A percentile compares a stretch with the other conserved stretches of the same genome.
phyloP scores from a whole-genome alignment of 2,797 vertebrate species.

The Erpetoichthys calabaricus region DNA sequence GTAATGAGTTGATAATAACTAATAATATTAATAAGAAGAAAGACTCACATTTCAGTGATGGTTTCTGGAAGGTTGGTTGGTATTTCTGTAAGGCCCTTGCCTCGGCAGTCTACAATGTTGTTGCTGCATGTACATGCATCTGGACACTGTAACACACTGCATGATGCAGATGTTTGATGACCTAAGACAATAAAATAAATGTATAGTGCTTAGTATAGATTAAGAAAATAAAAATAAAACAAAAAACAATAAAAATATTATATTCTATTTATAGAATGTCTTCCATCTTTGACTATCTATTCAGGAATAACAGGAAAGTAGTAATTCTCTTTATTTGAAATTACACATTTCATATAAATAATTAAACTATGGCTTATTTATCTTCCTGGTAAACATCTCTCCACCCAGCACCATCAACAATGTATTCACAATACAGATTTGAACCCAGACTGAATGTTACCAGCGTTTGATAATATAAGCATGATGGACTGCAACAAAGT shows the following conservation, averaged over 20 bases:
- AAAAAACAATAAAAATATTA: background rate
- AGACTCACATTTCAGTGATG: slow-evolving; percentile 89
- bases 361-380: too few species aligned
- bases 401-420: too few species aligned
- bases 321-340: too few species aligned
- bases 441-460: too few species aligned
- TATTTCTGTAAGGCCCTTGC: slow-evolving; percentile 85
- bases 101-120: slow-evolving; percentile 95
- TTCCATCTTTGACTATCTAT: background rate
- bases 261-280: background rate
- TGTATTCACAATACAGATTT: too few species aligned
- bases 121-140: slow-evolving; percentile 89
- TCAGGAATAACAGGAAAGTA: background rate
- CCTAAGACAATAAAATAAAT: slow-evolving; percentile 42
- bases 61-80: slow-evolving; percentile 93
- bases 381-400: too few species aligned
- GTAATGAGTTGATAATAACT: too few species aligned
- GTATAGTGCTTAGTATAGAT: too few species aligned
- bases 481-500: too few species aligned
- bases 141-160: slow-evolving; percentile 89
- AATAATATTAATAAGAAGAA: background rate
- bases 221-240: too few species aligned
- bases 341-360: too few species aligned
- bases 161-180: slow-evolving; percentile 81
- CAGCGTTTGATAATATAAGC: too few species aligned